These are phyloP conservation scores for Venustoraphidia nigricollis DNA, from an alignment of 2,888 invertebrate genomes.

Conservation along the genomic window DNA sequence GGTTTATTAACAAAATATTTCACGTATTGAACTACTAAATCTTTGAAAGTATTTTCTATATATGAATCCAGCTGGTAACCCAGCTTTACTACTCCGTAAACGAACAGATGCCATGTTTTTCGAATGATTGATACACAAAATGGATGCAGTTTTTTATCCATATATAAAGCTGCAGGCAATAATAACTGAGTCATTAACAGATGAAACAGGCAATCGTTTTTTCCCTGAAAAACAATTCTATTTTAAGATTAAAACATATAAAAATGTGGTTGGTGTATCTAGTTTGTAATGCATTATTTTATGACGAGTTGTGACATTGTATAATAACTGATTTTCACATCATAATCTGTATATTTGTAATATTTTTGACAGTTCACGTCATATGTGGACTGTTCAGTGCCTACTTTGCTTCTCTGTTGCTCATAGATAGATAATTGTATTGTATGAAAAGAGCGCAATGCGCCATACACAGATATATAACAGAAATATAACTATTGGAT, in stretches of 20 bases:
- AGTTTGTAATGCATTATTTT: too few relatives aligned
- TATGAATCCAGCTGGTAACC: conserved; percentile 31
- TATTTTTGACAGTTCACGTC: too few relatives aligned
- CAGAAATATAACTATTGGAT: too few relatives aligned
- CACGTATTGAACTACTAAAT: conserved; percentile 26
- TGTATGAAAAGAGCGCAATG: too few relatives aligned
- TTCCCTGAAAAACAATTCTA: neutral
- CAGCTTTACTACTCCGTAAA: conserved; percentile 33
- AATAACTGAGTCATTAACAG: conserved; percentile 31
- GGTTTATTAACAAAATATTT: conserved; percentile 16
- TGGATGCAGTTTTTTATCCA: conserved; percentile 27
- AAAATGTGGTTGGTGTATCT: too few relatives aligned
- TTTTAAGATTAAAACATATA: neutral
- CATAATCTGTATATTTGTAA: too few relatives aligned
- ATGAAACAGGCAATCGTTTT: conserved; percentile 28
- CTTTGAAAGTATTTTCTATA: conserved; percentile 29
- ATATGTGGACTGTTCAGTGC: too few relatives aligned
- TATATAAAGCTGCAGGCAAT: conserved; percentile 31
- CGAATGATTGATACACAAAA: conserved; percentile 30
- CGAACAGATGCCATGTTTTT: conserved; percentile 33
- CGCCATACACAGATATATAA: too few relatives aligned
- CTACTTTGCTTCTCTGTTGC: too few relatives aligned
- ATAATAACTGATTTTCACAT: too few relatives aligned
- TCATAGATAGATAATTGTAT: too few relatives aligned
- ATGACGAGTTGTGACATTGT: too few relatives aligned